phyloP scores from a whole-genome alignment of 2,888 invertebrate species.

The Sinhomidia bicolor region DNA sequence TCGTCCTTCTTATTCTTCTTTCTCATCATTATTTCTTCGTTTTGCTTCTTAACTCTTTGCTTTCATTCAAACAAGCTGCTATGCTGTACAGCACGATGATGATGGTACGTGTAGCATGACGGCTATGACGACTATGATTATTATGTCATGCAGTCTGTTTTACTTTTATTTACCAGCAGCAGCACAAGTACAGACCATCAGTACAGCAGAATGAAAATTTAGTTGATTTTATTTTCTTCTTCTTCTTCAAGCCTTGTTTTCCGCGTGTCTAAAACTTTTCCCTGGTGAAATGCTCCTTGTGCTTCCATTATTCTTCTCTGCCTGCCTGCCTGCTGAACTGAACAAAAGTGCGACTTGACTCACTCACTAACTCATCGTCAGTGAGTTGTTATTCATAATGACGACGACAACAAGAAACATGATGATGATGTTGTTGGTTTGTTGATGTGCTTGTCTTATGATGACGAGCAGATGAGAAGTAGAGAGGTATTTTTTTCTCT shows the following conservation, averaged over 20 bases:
- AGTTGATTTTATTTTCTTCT: not conserved
- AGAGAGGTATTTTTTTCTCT: no score
- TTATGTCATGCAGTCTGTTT: not conserved
- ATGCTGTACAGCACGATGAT: not conserved
- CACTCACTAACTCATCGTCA: not conserved
- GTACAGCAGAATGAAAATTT: not conserved
- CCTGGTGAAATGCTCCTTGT: conserved; percentile 1
- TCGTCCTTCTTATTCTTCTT: not conserved
- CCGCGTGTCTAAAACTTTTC: not conserved
- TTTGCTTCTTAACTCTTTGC: not conserved
- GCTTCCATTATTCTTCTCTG: not conserved
- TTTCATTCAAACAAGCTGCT: not conserved
- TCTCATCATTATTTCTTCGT: conserved; percentile 2
- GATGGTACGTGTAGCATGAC: not conserved
- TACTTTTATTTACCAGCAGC: not conserved
- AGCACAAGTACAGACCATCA: not conserved
- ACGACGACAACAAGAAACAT: not conserved
- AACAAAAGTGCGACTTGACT: not conserved
- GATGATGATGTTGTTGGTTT: not conserved
- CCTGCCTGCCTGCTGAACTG: not conserved
- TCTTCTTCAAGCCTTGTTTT: not conserved
- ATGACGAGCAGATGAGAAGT: not conserved
- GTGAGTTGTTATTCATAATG: conserved; percentile 18
- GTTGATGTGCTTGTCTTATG: conserved; percentile 1
- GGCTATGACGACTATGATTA: not conserved